A percentile compares a stretch with the other conserved stretches of the same genome.
Evolutionary conservation across 2,888 invertebrate species (phyloP).

Genomic region (Netelia virgata): DNA sequence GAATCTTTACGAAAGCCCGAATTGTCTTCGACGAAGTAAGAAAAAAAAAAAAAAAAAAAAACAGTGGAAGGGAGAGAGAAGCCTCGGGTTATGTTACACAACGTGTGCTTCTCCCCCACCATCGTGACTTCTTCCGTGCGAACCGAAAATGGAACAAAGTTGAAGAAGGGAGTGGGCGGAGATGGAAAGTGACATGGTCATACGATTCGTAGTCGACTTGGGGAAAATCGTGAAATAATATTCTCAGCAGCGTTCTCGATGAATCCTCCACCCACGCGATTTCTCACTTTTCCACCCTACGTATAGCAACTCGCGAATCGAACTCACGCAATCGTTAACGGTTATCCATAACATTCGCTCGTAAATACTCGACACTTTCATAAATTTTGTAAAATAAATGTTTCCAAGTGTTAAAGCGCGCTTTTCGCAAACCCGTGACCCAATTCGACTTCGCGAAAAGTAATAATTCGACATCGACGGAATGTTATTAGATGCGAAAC

Average conservation of each 20-base stretch:
- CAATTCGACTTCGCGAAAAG: not conserved
- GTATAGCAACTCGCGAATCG: not conserved
- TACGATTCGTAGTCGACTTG: not conserved
- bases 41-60: not conserved
- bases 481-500: too few relatives aligned
- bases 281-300: not conserved
- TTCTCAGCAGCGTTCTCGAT: not conserved
- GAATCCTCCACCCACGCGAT: not conserved
- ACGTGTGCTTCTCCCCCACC: not conserved
- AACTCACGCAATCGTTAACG: slow-evolving; percentile 36
- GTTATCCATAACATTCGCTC: too few relatives aligned
- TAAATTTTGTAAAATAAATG: not conserved
- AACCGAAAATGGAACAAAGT: slow-evolving; percentile 1
- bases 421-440: not conserved
- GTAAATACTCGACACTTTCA: slow-evolving; percentile 38
- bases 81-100: not conserved
- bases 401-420: not conserved
- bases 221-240: not conserved
- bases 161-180: not conserved
- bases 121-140: slow-evolving; percentile 3
- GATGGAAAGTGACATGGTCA: not conserved
- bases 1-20: slow-evolving; percentile 50
- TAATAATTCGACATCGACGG: too few relatives aligned
- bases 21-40: slow-evolving; percentile 37
- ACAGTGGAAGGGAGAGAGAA: not conserved